phyloP scores from a whole-genome alignment of 2,113 vertebrate species.

The Nibea albiflora region DNA sequence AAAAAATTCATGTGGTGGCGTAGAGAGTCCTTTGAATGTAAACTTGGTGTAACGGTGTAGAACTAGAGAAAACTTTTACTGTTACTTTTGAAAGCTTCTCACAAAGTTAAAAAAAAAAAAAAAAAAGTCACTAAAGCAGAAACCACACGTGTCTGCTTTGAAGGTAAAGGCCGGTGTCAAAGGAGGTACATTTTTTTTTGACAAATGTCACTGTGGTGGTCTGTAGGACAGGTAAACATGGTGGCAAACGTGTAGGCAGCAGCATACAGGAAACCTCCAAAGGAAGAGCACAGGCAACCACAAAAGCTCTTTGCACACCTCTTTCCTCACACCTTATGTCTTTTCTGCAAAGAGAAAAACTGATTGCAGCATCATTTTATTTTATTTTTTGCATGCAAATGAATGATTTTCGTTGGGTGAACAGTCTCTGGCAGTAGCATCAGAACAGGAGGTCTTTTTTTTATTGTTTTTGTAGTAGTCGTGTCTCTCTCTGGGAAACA shows the following conservation, averaged over 20 bases:
- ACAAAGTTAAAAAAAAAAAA: constrained; percentile 23
- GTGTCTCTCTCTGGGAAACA: constrained; percentile 1
- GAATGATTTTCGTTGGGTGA: not conserved
- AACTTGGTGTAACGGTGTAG: too few relatives aligned
- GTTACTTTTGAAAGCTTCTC: not conserved
- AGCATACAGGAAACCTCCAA: constrained; percentile 77
- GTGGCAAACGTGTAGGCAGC: constrained; percentile 55
- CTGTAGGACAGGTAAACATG: constrained; percentile 73
- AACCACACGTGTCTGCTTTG: constrained; percentile 19
- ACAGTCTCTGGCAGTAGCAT: not conserved
- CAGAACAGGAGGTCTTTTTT: too few relatives aligned
- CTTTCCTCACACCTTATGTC: constrained; percentile 68
- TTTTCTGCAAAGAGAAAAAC: constrained; percentile 61
- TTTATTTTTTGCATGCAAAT: constrained; percentile 5
- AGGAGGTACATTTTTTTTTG: constrained; percentile 18
- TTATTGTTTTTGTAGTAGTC: not conserved
- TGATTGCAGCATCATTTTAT: constrained; percentile 49
- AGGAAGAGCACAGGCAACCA: constrained; percentile 69
- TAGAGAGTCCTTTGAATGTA: not conserved
- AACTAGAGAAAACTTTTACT: too few relatives aligned
- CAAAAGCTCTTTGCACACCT: constrained; percentile 69
- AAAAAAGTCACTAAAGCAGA: constrained; percentile 1
- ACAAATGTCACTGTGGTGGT: constrained; percentile 59
- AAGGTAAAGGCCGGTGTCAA: constrained; percentile 21
- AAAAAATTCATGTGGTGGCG: too few relatives aligned